Percentiles rank a stretch among this genome's conserved stretches.
Conservation (phyloP, 2,113 vertebrate species). For the Pangasianodon gigas region DNA sequence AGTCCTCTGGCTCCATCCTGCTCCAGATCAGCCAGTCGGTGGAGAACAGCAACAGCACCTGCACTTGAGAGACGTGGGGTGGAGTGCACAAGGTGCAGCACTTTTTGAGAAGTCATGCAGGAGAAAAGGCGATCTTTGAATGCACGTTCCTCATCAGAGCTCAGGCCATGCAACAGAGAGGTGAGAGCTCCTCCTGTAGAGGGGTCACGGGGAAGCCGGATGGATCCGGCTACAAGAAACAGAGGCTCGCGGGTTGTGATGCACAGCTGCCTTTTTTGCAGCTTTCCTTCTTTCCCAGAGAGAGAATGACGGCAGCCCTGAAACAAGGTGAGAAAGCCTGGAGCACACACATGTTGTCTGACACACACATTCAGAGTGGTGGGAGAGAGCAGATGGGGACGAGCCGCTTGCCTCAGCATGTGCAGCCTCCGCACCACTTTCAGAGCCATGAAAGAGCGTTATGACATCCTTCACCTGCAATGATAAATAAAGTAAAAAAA, state of each 20-base stretch:
- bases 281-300: conserved; percentile 22
- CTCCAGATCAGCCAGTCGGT: conserved; percentile 82
- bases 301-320: conserved; percentile 41
- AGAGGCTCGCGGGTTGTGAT: conserved; percentile 63
- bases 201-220: conserved; percentile 59
- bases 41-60: conserved; percentile 77
- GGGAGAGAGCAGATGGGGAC: conserved; percentile 29
- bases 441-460: conserved; percentile 63
- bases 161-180: conserved; percentile 57
- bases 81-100: conserved; percentile 74
- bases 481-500: background rate
- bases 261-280: conserved; percentile 60
- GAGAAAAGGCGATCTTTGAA: conserved; percentile 66
- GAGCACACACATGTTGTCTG: conserved; percentile 11
- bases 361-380: conserved; percentile 21
- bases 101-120: conserved; percentile 71
- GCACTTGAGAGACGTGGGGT: conserved; percentile 70
- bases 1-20: conserved; percentile 51
- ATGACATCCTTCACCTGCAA: conserved; percentile 44
- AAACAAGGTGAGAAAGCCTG: conserved; percentile 36
- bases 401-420: conserved; percentile 41
- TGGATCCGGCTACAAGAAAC: conserved; percentile 60
- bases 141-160: conserved; percentile 60
- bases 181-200: conserved; percentile 51
- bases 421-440: conserved; percentile 59